A percentile compares a stretch with the other conserved stretches of the same genome.
Evolutionary conservation across 2,888 invertebrate genomes (phyloP).

Genomic region (Drosophila rubida): DNA sequence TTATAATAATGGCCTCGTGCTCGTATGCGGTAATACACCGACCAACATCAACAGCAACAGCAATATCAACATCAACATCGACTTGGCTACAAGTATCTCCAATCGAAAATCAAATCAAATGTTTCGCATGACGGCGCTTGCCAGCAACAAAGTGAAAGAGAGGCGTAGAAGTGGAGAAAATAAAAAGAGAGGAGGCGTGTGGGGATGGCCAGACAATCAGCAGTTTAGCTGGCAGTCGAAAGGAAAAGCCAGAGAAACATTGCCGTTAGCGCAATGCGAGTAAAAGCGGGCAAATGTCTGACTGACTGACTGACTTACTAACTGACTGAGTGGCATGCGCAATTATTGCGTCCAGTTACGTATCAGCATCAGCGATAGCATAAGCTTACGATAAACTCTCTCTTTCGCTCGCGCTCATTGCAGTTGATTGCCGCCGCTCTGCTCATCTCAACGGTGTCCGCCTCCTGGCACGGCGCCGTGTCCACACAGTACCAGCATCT

Average conservation of each 20-base stretch:
- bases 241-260: constrained; percentile 49
- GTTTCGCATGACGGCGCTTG: constrained; percentile 61
- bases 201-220: constrained; percentile 20
- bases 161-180: constrained; percentile 19
- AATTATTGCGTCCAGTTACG: constrained; percentile 44
- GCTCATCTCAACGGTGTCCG: constrained; percentile 83
- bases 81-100: constrained; percentile 41
- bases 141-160: too few relatives aligned
- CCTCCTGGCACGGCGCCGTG: constrained; percentile 83
- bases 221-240: constrained; percentile 27
- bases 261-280: constrained; percentile 36
- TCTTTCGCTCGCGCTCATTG: constrained; percentile 2
- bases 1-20: constrained; percentile 53
- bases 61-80: neutral
- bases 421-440: constrained; percentile 83
- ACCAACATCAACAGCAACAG: neutral
- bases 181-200: constrained; percentile 7
- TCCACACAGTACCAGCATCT: constrained; percentile 87
- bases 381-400: neutral
- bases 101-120: constrained; percentile 66
- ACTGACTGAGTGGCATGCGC: constrained; percentile 40
- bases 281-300: constrained; percentile 33
- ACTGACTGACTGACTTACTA: constrained; percentile 20
- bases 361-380: constrained; percentile 21
- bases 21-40: constrained; percentile 68